Conservation (phyloP, 2,113 vertebrate species). For the Cryptotis parvus region DNA sequence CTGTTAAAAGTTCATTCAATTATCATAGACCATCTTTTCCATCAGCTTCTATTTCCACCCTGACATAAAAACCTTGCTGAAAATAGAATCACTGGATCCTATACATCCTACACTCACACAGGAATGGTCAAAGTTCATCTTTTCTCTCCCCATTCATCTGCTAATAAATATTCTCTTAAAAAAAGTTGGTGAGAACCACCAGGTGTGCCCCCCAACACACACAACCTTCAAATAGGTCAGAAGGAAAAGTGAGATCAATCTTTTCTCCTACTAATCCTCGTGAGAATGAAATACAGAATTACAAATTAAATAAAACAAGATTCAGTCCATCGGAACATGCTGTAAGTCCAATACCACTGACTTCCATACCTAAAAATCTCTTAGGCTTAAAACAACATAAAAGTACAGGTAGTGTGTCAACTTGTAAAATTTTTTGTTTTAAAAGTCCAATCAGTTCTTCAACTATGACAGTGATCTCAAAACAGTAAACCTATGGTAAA, state of each 20-base stretch:
- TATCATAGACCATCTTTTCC: constrained; percentile 19
- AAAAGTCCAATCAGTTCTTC: constrained; percentile 58
- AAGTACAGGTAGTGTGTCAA: neutral
- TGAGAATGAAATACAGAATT: constrained; percentile 19
- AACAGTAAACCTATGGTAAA: neutral
- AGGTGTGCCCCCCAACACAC: no score
- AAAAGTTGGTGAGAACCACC: no score
- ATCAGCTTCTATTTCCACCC: constrained; percentile 11
- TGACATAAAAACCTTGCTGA: constrained; percentile 48
- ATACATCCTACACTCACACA: constrained; percentile 6
- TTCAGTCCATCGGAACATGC: constrained; percentile 30
- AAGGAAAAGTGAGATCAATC: constrained; percentile 10
- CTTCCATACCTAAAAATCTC: constrained; percentile 21
- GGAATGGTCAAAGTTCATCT: constrained; percentile 10
- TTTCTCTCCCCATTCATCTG: neutral
- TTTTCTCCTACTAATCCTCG: neutral
- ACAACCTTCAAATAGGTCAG: neutral
- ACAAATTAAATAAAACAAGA: constrained; percentile 43
- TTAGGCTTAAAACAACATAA: constrained; percentile 3
- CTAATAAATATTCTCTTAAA: neutral
- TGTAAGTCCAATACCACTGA: neutral
- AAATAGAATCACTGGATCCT: neutral
- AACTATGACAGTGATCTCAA: neutral
- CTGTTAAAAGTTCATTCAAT: neutral
- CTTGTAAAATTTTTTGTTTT: constrained; percentile 37